Evolutionary conservation across 2,797 vertebrate species (phyloP).

Genomic region (Craterocephalus amniculus): DNA sequence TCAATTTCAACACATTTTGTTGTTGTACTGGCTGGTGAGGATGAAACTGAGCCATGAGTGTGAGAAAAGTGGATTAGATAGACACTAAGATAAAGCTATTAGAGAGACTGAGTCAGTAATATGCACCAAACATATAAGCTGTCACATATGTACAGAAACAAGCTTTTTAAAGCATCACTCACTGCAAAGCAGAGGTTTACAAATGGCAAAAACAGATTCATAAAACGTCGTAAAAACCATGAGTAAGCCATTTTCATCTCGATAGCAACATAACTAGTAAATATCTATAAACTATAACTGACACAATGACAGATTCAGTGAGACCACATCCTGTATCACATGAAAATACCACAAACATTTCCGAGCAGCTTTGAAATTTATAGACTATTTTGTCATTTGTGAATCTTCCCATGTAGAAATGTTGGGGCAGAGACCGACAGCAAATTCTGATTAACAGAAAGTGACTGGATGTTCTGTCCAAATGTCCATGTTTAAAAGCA

Average conservation of each 20-base stretch:
- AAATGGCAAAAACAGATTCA: background rate
- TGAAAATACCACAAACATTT: background rate
- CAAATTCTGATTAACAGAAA: background rate
- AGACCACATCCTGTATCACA: background rate
- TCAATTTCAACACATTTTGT: background rate
- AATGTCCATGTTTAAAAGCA: background rate
- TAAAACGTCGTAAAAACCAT: background rate
- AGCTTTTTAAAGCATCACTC: background rate
- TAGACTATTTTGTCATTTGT: background rate
- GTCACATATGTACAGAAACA: background rate
- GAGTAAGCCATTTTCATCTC: background rate
- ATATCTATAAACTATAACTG: background rate
- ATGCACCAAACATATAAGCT: background rate
- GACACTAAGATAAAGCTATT: background rate
- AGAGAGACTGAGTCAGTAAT: background rate
- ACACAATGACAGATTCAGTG: background rate
- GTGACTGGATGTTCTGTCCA: background rate
- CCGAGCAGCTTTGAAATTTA: background rate
- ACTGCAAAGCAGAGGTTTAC: background rate
- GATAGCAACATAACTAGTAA: background rate
- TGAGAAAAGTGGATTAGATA: background rate
- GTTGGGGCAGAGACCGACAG: background rate
- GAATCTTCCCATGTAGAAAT: background rate
- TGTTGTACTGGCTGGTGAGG: background rate
- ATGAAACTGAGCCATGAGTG: background rate